phyloP scores from a whole-genome alignment of 1,140 invertebrate species.

The Magallana gigas region DNA sequence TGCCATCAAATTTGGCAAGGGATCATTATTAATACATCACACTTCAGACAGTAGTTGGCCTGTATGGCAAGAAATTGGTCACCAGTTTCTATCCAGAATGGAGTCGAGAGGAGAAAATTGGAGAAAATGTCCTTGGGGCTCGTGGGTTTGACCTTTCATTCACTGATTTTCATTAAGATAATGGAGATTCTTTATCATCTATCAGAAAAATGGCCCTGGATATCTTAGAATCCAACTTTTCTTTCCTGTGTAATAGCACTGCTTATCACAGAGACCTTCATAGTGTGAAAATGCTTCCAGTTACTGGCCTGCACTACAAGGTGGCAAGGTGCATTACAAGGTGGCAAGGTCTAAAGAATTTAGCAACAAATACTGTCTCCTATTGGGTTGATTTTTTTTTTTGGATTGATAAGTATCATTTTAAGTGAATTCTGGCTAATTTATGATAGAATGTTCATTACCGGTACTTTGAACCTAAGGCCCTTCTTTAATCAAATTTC shows the following conservation, averaged over 20 bases:
- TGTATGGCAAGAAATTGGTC: neutral
- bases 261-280: too few species aligned
- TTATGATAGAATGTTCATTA: neutral
- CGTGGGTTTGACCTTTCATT: neutral
- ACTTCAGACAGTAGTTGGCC: conserved; percentile 6
- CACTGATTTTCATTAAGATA: conserved; percentile 32
- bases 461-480: neutral
- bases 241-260: too few species aligned
- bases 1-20: neutral
- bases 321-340: too few species aligned
- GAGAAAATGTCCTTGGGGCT: neutral
- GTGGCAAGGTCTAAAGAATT: too few species aligned
- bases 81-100: neutral
- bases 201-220: neutral
- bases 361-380: too few species aligned
- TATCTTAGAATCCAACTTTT: too few species aligned
- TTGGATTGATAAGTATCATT: too few species aligned
- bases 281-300: too few species aligned
- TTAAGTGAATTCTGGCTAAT: too few species aligned
- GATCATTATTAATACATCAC: conserved; percentile 24
- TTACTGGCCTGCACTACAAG: too few species aligned
- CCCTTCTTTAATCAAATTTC: neutral
- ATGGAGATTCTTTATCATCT: neutral
- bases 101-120: too few species aligned
- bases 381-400: too few species aligned